Evolutionary conservation across 2,113 vertebrate genomes (phyloP).

Genomic region (Microtus richardsoni): DNA sequence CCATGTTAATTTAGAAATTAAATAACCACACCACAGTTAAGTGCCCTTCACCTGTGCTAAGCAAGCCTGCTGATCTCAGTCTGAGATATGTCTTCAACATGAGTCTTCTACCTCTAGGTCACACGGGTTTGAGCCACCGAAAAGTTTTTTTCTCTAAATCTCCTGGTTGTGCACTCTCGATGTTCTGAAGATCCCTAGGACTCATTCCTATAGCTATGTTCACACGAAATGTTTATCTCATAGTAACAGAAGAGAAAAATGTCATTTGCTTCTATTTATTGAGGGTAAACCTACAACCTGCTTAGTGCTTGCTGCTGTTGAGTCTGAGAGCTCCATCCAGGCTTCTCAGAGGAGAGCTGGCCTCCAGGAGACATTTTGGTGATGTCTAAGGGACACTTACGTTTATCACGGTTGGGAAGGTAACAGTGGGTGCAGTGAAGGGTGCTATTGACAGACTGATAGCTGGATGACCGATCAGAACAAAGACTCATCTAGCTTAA

Average conservation of each 20-base stretch:
- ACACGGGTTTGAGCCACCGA: not conserved
- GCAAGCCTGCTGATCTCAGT: not conserved
- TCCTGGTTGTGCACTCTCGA: not conserved
- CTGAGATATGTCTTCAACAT: not conserved
- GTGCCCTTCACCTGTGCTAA: not conserved
- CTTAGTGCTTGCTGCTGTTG: too few relatives aligned
- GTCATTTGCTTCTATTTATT: not conserved
- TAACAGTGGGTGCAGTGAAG: too few relatives aligned
- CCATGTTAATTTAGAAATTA: not conserved
- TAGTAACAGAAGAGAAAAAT: not conserved
- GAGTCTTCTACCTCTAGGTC: not conserved
- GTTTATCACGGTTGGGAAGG: not conserved
- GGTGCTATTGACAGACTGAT: not conserved
- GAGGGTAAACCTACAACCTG: not conserved
- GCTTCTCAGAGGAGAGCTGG: not conserved
- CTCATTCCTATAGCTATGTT: not conserved
- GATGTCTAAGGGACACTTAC: not conserved
- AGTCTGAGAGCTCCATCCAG: not conserved
- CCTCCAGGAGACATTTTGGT: not conserved
- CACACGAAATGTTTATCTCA: not conserved
- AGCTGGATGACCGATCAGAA: not conserved
- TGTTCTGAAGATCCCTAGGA: not conserved
- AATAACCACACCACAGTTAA: not conserved
- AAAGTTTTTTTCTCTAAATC: not conserved
- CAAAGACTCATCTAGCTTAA: not conserved